Conservation (phyloP, 1,140 invertebrate genomes). For the Heliconius eleuchia region DNA sequence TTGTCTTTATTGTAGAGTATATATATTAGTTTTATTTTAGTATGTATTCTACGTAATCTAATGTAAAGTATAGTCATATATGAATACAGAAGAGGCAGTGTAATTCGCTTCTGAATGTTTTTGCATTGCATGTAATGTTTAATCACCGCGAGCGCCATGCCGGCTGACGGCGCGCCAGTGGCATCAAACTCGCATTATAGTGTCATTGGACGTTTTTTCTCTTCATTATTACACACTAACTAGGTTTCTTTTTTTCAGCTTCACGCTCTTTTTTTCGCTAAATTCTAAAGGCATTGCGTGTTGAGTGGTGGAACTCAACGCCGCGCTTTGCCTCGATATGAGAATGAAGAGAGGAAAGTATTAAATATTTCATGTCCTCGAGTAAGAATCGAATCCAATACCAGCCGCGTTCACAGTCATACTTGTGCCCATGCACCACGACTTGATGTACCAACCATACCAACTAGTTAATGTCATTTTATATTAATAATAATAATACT, state of each 20-base stretch:
- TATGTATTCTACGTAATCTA: neutral
- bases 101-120: constrained; percentile 28
- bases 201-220: constrained; percentile 18
- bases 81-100: constrained; percentile 19
- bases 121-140: constrained; percentile 31
- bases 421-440: too few species aligned
- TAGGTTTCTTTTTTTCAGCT: neutral
- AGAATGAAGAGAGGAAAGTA: too few species aligned
- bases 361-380: too few species aligned
- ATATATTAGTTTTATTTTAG: neutral
- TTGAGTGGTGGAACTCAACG: too few species aligned
- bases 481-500: neutral
- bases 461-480: neutral
- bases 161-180: constrained; percentile 28
- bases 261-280: too few species aligned
- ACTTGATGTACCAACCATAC: too few species aligned
- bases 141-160: constrained; percentile 35
- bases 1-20: neutral
- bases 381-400: too few species aligned
- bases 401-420: too few species aligned
- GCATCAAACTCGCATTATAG: constrained; percentile 25
- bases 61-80: constrained; percentile 6
- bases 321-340: too few species aligned
- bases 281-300: too few species aligned
- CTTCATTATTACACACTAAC: constrained; percentile 17